These are phyloP conservation scores for Poeciliopsis infans DNA, from an alignment of 2,797 vertebrate genomes.

Conservation along the genomic window DNA sequence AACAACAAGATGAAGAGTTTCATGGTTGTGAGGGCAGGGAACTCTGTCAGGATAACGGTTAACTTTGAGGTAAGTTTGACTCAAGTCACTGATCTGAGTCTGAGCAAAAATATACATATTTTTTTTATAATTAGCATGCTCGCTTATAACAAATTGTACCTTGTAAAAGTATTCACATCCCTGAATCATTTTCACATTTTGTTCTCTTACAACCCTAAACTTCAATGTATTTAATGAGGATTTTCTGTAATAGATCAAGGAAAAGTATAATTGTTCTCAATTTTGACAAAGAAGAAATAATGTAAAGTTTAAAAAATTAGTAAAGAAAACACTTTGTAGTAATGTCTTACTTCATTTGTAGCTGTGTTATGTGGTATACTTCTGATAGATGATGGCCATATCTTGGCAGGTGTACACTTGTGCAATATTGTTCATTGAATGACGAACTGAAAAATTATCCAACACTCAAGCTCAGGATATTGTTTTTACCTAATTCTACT, in stretches of 20 bases:
- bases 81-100: background rate
- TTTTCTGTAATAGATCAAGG: background rate
- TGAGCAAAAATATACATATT: background rate
- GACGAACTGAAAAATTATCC: background rate
- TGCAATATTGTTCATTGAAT: background rate
- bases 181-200: background rate
- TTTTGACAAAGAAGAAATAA: background rate
- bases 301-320: background rate
- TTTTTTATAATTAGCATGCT: background rate
- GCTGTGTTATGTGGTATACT: background rate
- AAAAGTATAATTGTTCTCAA: background rate
- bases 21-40: constrained; percentile 82
- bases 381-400: background rate
- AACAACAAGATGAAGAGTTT: constrained; percentile 79
- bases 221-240: background rate
- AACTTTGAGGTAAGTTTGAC: constrained; percentile 83
- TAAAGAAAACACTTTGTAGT: background rate
- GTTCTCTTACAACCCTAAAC: background rate
- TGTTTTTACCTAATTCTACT: background rate
- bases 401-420: background rate
- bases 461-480: background rate
- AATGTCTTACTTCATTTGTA: background rate
- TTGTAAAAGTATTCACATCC: background rate
- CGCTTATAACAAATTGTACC: background rate
- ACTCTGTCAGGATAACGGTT: constrained; percentile 81